Evolutionary conservation across 2,113 vertebrate genomes (phyloP).

Genomic region (Thunnus maccoyii): DNA sequence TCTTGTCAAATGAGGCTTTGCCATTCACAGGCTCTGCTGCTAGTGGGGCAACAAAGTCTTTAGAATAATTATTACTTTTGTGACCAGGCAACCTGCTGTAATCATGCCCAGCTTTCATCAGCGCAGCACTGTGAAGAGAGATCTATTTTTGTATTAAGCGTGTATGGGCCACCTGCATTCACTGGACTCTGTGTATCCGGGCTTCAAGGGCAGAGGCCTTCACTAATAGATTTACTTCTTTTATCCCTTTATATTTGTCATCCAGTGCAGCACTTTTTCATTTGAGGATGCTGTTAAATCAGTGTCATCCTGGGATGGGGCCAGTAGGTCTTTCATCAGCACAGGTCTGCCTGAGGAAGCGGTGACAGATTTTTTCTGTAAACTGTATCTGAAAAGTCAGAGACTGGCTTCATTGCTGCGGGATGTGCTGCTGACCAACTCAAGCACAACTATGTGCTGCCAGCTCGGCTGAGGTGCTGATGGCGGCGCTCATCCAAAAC

Average conservation of each 20-base stretch:
- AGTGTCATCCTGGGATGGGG: constrained; percentile 17
- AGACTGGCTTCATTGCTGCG: neutral
- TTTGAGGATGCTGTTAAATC: constrained; percentile 41
- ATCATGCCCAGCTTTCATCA: constrained; percentile 4
- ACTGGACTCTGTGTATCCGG: neutral
- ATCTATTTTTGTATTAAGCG: neutral
- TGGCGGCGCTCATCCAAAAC: constrained; percentile 27
- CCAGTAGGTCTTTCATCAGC: constrained; percentile 19
- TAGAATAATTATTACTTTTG: neutral
- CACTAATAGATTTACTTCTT: constrained; percentile 26
- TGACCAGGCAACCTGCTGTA: neutral
- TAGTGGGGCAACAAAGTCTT: neutral
- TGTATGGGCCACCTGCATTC: neutral
- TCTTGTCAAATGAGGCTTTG: too few species aligned
- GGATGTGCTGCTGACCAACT: constrained; percentile 8
- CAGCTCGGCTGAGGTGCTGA: neutral
- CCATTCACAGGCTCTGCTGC: too few species aligned
- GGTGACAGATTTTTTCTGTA: neutral
- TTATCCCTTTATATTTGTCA: constrained; percentile 39
- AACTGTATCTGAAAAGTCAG: constrained; percentile 5
- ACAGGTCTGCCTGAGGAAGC: constrained; percentile 2
- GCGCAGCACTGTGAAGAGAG: neutral
- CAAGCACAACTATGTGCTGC: constrained; percentile 8
- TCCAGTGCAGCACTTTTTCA: constrained; percentile 32
- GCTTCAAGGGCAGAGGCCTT: constrained; percentile 35